Percentiles rank a stretch among this genome's conserved stretches.
Conservation (phyloP, 2,888 invertebrate genomes). For the Stenurella melanura region DNA sequence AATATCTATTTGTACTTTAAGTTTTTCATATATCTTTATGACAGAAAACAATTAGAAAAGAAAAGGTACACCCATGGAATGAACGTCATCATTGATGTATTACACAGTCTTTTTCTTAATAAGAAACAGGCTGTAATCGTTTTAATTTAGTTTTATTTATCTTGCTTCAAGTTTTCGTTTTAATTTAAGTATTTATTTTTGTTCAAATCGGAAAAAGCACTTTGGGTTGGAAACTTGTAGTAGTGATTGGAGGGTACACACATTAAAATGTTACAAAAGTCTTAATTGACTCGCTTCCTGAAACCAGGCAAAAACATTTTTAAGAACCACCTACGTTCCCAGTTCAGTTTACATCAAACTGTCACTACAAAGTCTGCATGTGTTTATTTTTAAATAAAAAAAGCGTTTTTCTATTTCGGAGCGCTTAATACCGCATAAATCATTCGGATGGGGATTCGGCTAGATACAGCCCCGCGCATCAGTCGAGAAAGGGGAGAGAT, state of each 20-base stretch:
- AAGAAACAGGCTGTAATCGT: too few relatives aligned
- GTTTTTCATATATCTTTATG: too few relatives aligned
- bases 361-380: slow-evolving; percentile 47
- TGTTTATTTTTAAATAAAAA: slow-evolving; percentile 55
- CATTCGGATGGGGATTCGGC: slow-evolving; percentile 49
- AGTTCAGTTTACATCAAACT: slow-evolving; percentile 49
- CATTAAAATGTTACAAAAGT: neutral
- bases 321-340: slow-evolving; percentile 42
- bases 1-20: too few relatives aligned
- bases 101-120: too few relatives aligned
- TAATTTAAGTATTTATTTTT: too few relatives aligned
- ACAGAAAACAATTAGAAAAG: too few relatives aligned
- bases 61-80: too few relatives aligned
- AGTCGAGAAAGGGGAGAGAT: slow-evolving; percentile 39
- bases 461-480: slow-evolving; percentile 37
- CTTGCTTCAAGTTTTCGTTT: too few relatives aligned
- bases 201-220: neutral
- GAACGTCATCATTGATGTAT: too few relatives aligned
- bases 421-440: slow-evolving; percentile 54
- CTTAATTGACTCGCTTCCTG: slow-evolving; percentile 24
- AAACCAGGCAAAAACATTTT: neutral
- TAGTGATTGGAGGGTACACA: neutral
- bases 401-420: slow-evolving; percentile 52
- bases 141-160: too few relatives aligned
- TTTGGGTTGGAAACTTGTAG: neutral